These are phyloP conservation scores for Paralinhomoeus sp. DNA, from an alignment of 2,888 invertebrate genomes.

Conservation along the genomic window DNA sequence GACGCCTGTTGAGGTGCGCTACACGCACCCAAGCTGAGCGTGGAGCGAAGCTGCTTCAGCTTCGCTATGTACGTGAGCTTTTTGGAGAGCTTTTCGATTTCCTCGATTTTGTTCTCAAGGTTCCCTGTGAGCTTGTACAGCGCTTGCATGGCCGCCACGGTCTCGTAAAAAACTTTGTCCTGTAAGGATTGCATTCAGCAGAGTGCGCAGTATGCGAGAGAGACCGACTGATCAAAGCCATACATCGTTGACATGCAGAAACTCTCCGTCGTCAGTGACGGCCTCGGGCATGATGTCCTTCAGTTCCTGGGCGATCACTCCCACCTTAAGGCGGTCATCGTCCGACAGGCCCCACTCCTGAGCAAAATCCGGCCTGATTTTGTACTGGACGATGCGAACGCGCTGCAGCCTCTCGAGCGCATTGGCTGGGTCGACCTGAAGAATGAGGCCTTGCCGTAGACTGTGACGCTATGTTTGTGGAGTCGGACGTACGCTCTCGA, in stretches of 20 bases:
- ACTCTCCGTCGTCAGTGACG: slow-evolving; percentile 51
- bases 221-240: not conserved
- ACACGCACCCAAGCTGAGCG: too few relatives aligned
- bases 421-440: slow-evolving; percentile 51
- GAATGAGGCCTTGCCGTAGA: too few relatives aligned
- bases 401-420: slow-evolving; percentile 72
- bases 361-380: slow-evolving; percentile 65
- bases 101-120: slow-evolving; percentile 73
- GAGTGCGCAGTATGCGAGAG: not conserved
- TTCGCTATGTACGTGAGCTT: not conserved
- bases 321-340: slow-evolving; percentile 47
- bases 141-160: slow-evolving; percentile 90
- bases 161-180: slow-evolving; percentile 96
- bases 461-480: too few relatives aligned
- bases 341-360: slow-evolving; percentile 53
- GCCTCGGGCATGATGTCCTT: slow-evolving; percentile 73
- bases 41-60: too few relatives aligned
- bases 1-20: too few relatives aligned
- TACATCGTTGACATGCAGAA: slow-evolving; percentile 80
- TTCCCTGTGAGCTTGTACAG: slow-evolving; percentile 82
- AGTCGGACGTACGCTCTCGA: slow-evolving; percentile 43
- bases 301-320: slow-evolving; percentile 86
- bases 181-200: slow-evolving; percentile 28
- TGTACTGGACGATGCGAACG: slow-evolving; percentile 69
- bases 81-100: slow-evolving; percentile 47